Percentiles rank a stretch among this genome's conserved stretches.
Conservation (phyloP, 1,140 invertebrate species). For the Trichogramma pretiosum region DNA sequence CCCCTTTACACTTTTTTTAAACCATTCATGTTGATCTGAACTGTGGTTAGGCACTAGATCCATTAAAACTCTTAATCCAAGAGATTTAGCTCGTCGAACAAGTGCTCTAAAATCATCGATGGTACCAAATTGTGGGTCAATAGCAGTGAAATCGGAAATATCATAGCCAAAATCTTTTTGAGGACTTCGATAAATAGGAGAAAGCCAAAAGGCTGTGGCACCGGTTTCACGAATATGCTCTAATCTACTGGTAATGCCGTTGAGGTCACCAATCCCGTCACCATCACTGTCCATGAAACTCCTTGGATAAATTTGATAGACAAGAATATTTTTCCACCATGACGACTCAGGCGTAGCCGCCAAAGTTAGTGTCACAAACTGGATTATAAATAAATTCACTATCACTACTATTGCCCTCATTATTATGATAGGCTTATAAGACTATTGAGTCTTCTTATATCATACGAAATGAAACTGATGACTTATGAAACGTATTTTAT, state of each 20-base stretch:
- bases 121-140: conserved; percentile 46
- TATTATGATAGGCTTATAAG: too few relatives aligned
- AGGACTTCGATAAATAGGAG: conserved; percentile 48
- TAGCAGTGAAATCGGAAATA: conserved; percentile 43
- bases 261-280: conserved; percentile 68
- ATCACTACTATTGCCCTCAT: too few relatives aligned
- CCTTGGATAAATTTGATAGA: conserved; percentile 71
- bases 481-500: too few relatives aligned
- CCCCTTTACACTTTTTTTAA: conserved; percentile 50
- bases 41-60: conserved; percentile 76
- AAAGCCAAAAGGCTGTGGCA: conserved; percentile 46
- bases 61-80: conserved; percentile 53
- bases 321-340: conserved; percentile 67
- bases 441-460: too few relatives aligned
- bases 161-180: conserved; percentile 48
- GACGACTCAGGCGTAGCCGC: too few relatives aligned
- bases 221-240: conserved; percentile 32
- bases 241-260: conserved; percentile 32
- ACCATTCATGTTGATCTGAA: conserved; percentile 64
- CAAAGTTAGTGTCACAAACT: too few relatives aligned
- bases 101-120: conserved; percentile 46
- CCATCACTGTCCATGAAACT: conserved; percentile 65
- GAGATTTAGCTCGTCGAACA: conserved; percentile 24
- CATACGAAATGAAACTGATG: too few relatives aligned
- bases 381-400: too few relatives aligned